A percentile compares a stretch with the other conserved stretches of the same genome.
phyloP scores from a whole-genome alignment of 2,888 invertebrate genomes.

The Rhaphigaster nebulosa region DNA sequence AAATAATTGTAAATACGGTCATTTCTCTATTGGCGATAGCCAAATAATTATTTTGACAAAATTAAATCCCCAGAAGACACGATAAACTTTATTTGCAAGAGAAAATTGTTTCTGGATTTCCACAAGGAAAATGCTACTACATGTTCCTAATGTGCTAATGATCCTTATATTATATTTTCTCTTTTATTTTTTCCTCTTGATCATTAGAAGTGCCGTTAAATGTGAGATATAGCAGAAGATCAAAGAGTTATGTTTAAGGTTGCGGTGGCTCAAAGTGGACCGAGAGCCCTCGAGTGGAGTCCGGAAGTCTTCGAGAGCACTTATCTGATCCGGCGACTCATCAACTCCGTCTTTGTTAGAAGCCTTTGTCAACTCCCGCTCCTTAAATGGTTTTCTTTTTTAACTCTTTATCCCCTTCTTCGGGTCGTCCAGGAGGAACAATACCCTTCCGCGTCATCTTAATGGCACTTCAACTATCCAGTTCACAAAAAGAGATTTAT shows the following conservation, averaged over 20 bases:
- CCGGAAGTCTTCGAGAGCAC: constrained; percentile 17
- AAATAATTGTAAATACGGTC: too few relatives aligned
- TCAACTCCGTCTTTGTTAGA: background rate
- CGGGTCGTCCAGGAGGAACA: background rate
- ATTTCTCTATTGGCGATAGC: too few relatives aligned
- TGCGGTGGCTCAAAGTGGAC: background rate
- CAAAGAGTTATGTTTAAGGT: constrained; percentile 11
- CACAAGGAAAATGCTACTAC: too few relatives aligned
- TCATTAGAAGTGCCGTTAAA: background rate
- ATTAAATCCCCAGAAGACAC: too few relatives aligned
- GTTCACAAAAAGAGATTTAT: background rate
- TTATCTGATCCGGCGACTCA: constrained; percentile 29
- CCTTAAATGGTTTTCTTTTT: constrained; percentile 11
- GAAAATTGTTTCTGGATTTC: too few relatives aligned
- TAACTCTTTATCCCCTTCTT: background rate
- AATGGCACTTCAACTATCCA: background rate
- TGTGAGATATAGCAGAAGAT: background rate
- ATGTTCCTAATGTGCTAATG: too few relatives aligned
- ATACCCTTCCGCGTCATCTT: background rate
- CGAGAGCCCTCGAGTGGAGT: background rate
- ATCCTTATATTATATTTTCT: too few relatives aligned
- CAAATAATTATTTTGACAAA: too few relatives aligned
- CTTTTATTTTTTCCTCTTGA: background rate
- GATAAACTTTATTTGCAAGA: too few relatives aligned
- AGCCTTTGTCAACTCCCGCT: background rate